A percentile compares a stretch with the other conserved stretches of the same genome.
Evolutionary conservation across 2,113 vertebrate genomes (phyloP).

Genomic region (Rana temporaria): DNA sequence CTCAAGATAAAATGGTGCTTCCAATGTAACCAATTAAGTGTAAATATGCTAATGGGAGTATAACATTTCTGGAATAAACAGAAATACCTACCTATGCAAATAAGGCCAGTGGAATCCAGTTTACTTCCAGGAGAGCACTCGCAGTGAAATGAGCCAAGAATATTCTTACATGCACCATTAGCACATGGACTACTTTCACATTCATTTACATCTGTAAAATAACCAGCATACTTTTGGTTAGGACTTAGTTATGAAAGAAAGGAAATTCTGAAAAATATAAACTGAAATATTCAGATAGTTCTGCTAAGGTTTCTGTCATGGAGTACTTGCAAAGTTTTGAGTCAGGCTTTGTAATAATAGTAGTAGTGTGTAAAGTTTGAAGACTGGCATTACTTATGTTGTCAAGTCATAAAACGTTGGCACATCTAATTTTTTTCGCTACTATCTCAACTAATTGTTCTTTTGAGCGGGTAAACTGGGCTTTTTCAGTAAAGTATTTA

Average conservation of each 20-base stretch:
- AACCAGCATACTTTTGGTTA: conserved; percentile 62
- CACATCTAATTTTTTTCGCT: conserved; percentile 33
- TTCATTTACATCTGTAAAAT: conserved; percentile 82
- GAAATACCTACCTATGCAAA: conserved; percentile 79
- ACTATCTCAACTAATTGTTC: conserved; percentile 51
- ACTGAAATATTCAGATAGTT: conserved; percentile 59
- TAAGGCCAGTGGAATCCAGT: conserved; percentile 77
- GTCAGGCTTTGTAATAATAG: background rate
- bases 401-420: conserved; percentile 28
- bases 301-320: conserved; percentile 56
- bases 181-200: conserved; percentile 82
- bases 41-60: too few relatives aligned
- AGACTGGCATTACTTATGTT: background rate
- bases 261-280: conserved; percentile 54
- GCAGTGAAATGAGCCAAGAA: conserved; percentile 82
- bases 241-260: conserved; percentile 62
- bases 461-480: conserved; percentile 56
- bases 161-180: conserved; percentile 83
- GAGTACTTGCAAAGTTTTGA: background rate
- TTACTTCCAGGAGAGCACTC: conserved; percentile 82
- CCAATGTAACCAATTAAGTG: too few relatives aligned
- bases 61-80: background rate
- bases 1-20: too few relatives aligned
- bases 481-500: conserved; percentile 54
- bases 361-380: conserved; percentile 5